Percentiles rank a stretch among this genome's conserved stretches.
phyloP scores from a whole-genome alignment of 2,888 invertebrate genomes.

The Criorhina ranunculi region DNA sequence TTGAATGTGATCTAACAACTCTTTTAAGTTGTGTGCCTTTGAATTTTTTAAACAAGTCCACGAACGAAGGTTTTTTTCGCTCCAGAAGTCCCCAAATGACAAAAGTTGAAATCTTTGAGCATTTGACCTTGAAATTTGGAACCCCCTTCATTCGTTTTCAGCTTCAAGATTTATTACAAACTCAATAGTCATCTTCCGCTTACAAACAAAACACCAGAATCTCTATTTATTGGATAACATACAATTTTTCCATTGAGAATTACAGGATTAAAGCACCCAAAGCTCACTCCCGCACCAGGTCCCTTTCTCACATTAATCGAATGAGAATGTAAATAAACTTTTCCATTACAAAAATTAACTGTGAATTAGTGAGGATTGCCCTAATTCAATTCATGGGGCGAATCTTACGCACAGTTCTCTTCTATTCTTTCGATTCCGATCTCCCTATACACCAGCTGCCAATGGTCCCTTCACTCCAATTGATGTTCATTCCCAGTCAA shows the following conservation, averaged over 20 bases:
- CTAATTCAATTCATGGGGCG: conserved; percentile 72
- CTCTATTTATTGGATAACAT: not conserved
- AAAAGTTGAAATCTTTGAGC: too few relatives aligned
- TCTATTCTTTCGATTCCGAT: conserved; percentile 22
- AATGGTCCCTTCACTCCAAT: conserved; percentile 56
- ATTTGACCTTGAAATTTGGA: too few relatives aligned
- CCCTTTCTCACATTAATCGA: conserved; percentile 54
- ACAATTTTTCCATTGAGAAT: conserved; percentile 11
- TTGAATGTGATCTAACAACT: too few relatives aligned
- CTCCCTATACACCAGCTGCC: conserved; percentile 43
- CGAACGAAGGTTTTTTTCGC: too few relatives aligned
- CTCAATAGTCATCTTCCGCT: not conserved
- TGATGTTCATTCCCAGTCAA: conserved; percentile 64
- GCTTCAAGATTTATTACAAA: conserved; percentile 17
- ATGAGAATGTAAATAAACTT: conserved; percentile 80
- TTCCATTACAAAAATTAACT: conserved; percentile 83
- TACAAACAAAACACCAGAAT: not conserved
- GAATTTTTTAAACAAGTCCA: too few relatives aligned
- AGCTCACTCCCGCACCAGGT: conserved; percentile 2
- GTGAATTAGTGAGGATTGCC: conserved; percentile 80
- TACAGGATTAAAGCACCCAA: conserved; percentile 7
- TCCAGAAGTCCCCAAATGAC: too few relatives aligned
- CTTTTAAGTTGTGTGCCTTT: too few relatives aligned
- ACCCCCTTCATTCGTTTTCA: too few relatives aligned
- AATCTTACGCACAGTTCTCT: conserved; percentile 60